These are phyloP conservation scores for Tenthredo scrophulariae DNA, from an alignment of 2,888 invertebrate genomes.

Conservation along the genomic window DNA sequence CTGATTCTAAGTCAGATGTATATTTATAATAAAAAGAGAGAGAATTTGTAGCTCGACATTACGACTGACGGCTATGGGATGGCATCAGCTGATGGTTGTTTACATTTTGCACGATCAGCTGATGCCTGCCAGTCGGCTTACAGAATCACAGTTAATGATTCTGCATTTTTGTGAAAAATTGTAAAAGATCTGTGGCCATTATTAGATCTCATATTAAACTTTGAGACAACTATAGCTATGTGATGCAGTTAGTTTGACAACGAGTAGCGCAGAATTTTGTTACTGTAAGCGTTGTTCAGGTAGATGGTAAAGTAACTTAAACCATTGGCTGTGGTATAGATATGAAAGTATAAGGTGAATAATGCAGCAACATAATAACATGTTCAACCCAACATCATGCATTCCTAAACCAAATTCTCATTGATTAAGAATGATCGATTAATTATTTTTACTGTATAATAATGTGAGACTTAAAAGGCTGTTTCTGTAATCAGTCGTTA, in stretches of 20 bases:
- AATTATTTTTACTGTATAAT: not conserved
- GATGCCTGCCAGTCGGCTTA: not conserved
- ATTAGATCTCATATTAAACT: too few relatives aligned
- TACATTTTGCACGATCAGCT: not conserved
- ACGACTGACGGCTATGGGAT: not conserved
- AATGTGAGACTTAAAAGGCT: conserved; percentile 38
- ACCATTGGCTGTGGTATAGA: not conserved
- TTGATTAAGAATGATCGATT: not conserved
- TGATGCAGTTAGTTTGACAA: not conserved
- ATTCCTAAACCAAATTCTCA: not conserved
- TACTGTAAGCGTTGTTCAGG: not conserved
- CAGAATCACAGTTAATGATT: not conserved
- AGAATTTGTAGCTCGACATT: not conserved
- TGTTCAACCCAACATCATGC: not conserved
- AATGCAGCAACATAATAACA: conserved; percentile 1
- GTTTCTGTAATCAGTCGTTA: conserved; percentile 33
- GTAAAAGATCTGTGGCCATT: not conserved
- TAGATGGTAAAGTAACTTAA: not conserved
- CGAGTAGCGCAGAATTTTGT: not conserved
- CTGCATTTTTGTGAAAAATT: not conserved
- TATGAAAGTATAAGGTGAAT: too few relatives aligned
- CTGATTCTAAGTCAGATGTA: not conserved
- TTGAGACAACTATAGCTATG: not conserved
- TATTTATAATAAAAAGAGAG: not conserved
- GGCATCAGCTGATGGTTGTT: not conserved